phyloP scores from a whole-genome alignment of 2,888 invertebrate genomes.

The Heteromyza rotundicornis region DNA sequence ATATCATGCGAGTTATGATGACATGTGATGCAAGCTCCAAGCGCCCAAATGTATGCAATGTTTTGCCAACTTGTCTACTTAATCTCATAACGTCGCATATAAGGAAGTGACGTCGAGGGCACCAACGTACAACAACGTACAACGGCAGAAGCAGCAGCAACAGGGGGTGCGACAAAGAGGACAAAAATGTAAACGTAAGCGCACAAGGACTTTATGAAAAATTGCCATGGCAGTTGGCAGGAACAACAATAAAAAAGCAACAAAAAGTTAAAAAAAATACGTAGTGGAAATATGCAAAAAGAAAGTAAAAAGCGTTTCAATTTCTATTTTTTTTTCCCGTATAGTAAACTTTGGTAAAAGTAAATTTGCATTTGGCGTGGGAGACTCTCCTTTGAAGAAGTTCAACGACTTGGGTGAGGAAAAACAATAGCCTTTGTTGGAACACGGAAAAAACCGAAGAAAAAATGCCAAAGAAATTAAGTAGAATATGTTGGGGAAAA shows the following conservation, averaged over 20 bases:
- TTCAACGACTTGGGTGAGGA: constrained; percentile 16
- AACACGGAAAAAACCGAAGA: too few relatives aligned
- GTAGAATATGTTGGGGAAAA: too few relatives aligned
- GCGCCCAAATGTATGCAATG: constrained; percentile 35
- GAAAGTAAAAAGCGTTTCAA: not conserved
- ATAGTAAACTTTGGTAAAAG: constrained; percentile 6
- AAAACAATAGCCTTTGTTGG: too few relatives aligned
- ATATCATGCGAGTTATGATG: constrained; percentile 26
- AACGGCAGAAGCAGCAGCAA: not conserved
- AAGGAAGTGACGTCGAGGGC: not conserved
- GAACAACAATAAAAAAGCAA: constrained; percentile 15
- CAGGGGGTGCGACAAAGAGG: not conserved
- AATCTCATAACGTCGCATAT: constrained; percentile 32
- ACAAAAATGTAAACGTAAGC: too few relatives aligned
- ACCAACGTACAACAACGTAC: not conserved
- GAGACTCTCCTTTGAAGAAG: constrained; percentile 6
- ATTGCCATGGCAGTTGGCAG: constrained; percentile 25
- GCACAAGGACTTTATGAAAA: constrained; percentile 28
- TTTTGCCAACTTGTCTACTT: constrained; percentile 48
- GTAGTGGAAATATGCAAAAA: constrained; percentile 1
- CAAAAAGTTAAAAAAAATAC: constrained; percentile 13
- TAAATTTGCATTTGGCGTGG: constrained; percentile 8
- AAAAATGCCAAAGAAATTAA: too few relatives aligned
- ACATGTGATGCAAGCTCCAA: constrained; percentile 29
- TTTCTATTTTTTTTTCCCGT: too few relatives aligned